These are phyloP conservation scores for Alloscopus bannaensis DNA, from an alignment of 2,888 invertebrate genomes.

Conservation along the genomic window DNA sequence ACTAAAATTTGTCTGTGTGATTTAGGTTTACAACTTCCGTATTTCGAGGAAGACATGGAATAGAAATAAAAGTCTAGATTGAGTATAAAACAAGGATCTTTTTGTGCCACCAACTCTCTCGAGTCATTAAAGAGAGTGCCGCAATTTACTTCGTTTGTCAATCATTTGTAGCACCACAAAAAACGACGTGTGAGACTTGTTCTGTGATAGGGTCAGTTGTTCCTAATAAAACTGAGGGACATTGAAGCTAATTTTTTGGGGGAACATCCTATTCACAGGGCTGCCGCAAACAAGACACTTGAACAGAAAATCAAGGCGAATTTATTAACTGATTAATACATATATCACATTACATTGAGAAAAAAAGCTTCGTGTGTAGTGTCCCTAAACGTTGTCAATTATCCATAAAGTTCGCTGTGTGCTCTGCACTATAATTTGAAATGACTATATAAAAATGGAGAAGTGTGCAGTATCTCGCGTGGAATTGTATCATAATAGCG, in stretches of 20 bases:
- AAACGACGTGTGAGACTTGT: conserved; percentile 12
- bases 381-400: conserved; percentile 12
- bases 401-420: too few relatives aligned
- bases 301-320: conserved; percentile 44
- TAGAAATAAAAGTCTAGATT: not conserved
- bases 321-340: conserved; percentile 45
- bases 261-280: conserved; percentile 53
- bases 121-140: conserved; percentile 44
- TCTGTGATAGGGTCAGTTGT: conserved; percentile 45
- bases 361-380: conserved; percentile 29
- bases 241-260: conserved; percentile 40
- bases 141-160: conserved; percentile 62
- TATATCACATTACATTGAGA: conserved; percentile 51
- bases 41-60: conserved; percentile 6
- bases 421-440: not conserved
- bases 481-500: conserved; percentile 45
- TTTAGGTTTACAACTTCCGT: conserved; percentile 14
- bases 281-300: conserved; percentile 4
- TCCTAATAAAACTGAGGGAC: conserved; percentile 49
- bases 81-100: conserved; percentile 49
- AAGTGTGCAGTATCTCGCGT: conserved; percentile 5
- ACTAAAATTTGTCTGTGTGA: too few relatives aligned
- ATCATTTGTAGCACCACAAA: conserved; percentile 39
- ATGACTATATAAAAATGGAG: not conserved
- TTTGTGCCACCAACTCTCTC: conserved; percentile 36